Evolutionary conservation across 2,888 invertebrate species (phyloP).

Genomic region (Ophioninae sp.): DNA sequence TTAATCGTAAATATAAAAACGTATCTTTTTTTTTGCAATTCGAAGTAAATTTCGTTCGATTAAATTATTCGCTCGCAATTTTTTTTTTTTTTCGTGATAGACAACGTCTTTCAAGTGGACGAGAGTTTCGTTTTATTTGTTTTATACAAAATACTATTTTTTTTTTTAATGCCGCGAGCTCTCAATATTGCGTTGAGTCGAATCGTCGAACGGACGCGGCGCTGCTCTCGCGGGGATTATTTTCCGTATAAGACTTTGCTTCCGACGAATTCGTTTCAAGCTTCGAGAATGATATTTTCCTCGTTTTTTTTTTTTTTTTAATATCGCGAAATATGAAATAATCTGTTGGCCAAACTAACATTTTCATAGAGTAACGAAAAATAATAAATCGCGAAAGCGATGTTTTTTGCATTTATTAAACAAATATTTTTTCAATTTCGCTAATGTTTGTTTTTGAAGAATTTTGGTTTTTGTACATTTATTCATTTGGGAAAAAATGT

Average conservation of each 20-base stretch:
- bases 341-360: background rate
- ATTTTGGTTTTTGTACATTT: too few relatives aligned
- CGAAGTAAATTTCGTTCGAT: slow-evolving; percentile 8
- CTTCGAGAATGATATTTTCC: background rate
- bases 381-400: background rate
- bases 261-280: slow-evolving; percentile 48
- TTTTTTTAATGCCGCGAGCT: slow-evolving; percentile 24
- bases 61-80: slow-evolving; percentile 4
- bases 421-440: background rate
- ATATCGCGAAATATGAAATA: background rate
- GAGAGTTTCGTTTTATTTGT: slow-evolving; percentile 15
- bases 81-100: background rate
- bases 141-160: slow-evolving; percentile 22
- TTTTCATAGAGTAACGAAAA: background rate
- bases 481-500: background rate
- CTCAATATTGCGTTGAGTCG: slow-evolving; percentile 13
- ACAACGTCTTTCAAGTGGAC: slow-evolving; percentile 6
- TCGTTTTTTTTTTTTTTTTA: background rate
- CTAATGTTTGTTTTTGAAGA: too few relatives aligned
- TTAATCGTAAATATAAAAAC: background rate
- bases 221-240: slow-evolving; percentile 57
- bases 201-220: slow-evolving; percentile 62
- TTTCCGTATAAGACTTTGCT: slow-evolving; percentile 22
- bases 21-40: background rate
- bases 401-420: background rate